Evolutionary conservation across 2,888 invertebrate species (phyloP), one percentile per base, ranked within the genome.

Genomic region (Macaria notata): DNA sequence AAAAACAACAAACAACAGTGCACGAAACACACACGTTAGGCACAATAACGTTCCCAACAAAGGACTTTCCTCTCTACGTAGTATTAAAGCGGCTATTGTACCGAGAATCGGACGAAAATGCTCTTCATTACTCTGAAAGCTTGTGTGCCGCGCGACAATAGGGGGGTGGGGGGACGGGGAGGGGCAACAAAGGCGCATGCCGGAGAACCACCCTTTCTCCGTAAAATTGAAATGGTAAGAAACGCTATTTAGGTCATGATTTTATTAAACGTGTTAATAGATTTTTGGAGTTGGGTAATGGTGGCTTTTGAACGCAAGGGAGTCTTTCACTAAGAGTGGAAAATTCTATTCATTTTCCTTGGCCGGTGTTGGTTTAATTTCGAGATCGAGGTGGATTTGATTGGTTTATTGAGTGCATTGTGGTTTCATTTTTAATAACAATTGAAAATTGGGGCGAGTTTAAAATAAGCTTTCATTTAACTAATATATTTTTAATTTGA

Each of bases 81-180:
- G 90, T 91, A 89, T 88, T 89, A 91, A 87, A 89, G 86, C 84
- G 75, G 62, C 77, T 72, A 89, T 90, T 91, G 91, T 91, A 75
- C 57, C 77, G 83, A 73, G 85, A 92, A 92, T 92, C 90, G 91
- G 89, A 91, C 92, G 90, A 92, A 92, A 92, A 92, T 92, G 89
- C 91, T 92, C 92, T 92, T 92, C 92, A 92, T 92, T 92, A 92
- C 88, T 86, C 84, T 91, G 92, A 92, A 91, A 92, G 92, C 92
- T 89, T 86, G 88, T 87, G 86, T 90, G 88, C 88, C 83, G 82
- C 86, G 83, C 86, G 86, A 91, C 91, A 91, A 91, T 90, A 82
- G 85, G 70, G 78, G 75, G 76, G 76, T 77, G 75, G 73, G 57
- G 38, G 62, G 59, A 49, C 50, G 45, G 66, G 71, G 70, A 64